Evolutionary conservation across 2,113 vertebrate species (phyloP).

Genomic region (Opisthocomus hoazin): DNA sequence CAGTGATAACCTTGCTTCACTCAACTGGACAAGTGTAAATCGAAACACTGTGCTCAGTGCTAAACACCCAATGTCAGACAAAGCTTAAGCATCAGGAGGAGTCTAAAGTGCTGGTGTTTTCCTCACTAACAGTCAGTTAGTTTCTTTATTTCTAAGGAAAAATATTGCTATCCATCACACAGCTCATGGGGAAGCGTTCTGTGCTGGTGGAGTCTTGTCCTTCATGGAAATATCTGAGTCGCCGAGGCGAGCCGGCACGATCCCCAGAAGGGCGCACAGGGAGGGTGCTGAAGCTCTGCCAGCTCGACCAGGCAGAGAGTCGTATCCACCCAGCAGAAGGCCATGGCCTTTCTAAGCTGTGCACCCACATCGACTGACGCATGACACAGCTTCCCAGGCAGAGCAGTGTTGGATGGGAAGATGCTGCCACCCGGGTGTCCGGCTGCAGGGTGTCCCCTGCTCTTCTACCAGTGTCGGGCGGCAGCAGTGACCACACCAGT

Average conservation of each 20-base stretch:
- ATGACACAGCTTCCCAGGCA: not conserved
- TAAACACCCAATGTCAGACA: not conserved
- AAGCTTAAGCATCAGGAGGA: not conserved
- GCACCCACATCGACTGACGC: not conserved
- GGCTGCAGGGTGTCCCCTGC: not conserved
- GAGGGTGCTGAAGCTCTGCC: not conserved
- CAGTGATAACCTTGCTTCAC: not conserved
- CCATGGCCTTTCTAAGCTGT: not conserved
- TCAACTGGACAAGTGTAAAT: not conserved
- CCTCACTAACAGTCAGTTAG: not conserved
- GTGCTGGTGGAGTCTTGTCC: not conserved
- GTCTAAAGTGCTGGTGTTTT: not conserved
- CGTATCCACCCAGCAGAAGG: not conserved
- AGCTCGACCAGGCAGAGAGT: not conserved
- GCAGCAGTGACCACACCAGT: too few relatives aligned
- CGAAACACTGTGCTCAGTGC: not conserved
- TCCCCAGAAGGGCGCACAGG: too few relatives aligned
- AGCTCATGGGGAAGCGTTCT: not conserved
- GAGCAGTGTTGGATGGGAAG: not conserved
- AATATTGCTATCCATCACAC: not conserved
- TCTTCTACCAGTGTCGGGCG: too few relatives aligned
- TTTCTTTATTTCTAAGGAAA: not conserved
- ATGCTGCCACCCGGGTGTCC: not conserved
- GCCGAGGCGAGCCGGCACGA: fast-evolving
- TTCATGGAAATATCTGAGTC: not conserved